Evolutionary conservation across 2,888 invertebrate genomes (phyloP).

Genomic region (Epirrita christyi): DNA sequence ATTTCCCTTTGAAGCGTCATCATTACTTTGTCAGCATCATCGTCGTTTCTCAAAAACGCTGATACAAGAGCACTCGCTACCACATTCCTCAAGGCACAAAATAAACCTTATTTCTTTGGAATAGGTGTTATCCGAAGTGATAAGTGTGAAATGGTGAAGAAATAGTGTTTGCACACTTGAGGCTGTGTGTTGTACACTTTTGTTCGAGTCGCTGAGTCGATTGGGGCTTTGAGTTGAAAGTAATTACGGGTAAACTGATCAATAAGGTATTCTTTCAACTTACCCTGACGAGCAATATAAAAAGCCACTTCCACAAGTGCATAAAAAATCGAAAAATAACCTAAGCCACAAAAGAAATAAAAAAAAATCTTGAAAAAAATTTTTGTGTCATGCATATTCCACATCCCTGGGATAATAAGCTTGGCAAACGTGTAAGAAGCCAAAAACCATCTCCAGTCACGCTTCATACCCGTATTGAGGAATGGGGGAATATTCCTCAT

Average conservation of each 20-base stretch:
- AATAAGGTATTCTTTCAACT: neutral
- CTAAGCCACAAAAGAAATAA: too few species aligned
- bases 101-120: constrained; percentile 26
- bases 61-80: constrained; percentile 41
- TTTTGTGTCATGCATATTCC: too few species aligned
- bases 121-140: constrained; percentile 29
- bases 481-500: too few species aligned
- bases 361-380: too few species aligned
- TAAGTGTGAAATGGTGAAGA: constrained; percentile 25
- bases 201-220: constrained; percentile 47
- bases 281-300: too few species aligned
- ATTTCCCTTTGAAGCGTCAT: constrained; percentile 45
- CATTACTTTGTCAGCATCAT: constrained; percentile 50
- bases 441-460: too few species aligned
- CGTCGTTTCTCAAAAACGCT: constrained; percentile 55
- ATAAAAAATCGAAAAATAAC: too few species aligned
- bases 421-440: too few species aligned
- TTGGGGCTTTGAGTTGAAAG: constrained; percentile 34
- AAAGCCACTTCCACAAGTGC: too few species aligned
- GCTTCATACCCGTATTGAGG: too few species aligned
- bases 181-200: constrained; percentile 54
- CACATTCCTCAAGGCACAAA: constrained; percentile 15
- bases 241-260: constrained; percentile 15
- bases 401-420: too few species aligned
- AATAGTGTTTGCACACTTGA: constrained; percentile 55